These are phyloP conservation scores for Prunella himalayana DNA, from an alignment of 2,113 vertebrate species.

Conservation along the genomic window DNA sequence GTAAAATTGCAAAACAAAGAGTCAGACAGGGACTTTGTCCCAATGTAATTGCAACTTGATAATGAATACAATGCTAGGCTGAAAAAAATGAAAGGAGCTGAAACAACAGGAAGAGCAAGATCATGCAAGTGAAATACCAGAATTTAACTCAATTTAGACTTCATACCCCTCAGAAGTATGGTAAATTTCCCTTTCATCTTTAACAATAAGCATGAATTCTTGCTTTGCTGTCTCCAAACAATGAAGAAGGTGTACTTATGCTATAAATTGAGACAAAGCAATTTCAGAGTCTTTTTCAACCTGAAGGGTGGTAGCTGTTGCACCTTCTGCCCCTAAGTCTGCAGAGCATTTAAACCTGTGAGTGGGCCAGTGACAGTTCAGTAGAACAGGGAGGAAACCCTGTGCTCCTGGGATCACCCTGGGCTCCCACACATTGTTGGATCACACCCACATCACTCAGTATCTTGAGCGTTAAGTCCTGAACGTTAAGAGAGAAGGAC, in stretches of 20 bases:
- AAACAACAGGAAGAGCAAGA: slow-evolving; percentile 37
- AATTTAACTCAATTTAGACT: neutral
- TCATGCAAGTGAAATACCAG: neutral
- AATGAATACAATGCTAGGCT: slow-evolving; percentile 19
- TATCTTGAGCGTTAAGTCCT: neutral
- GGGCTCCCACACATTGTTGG: neutral
- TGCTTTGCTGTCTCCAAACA: neutral
- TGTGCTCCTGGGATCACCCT: neutral
- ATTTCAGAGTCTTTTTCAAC: neutral
- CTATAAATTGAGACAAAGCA: neutral
- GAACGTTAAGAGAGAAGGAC: neutral
- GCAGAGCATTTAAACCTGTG: neutral
- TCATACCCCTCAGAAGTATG: neutral
- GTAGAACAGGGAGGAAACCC: neutral
- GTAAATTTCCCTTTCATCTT: neutral
- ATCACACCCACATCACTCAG: fast-evolving
- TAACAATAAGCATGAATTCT: neutral
- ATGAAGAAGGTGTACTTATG: fast-evolving
- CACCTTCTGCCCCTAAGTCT: fast-evolving
- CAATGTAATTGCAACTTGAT: neutral
- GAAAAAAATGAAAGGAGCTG: neutral
- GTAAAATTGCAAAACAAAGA: slow-evolving; percentile 42
- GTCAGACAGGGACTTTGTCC: slow-evolving; percentile 22
- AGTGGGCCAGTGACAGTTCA: neutral
- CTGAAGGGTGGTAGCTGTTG: neutral